Evolutionary conservation across 2,797 vertebrate species (phyloP).

Genomic region (Alcedo quadribrachys): DNA sequence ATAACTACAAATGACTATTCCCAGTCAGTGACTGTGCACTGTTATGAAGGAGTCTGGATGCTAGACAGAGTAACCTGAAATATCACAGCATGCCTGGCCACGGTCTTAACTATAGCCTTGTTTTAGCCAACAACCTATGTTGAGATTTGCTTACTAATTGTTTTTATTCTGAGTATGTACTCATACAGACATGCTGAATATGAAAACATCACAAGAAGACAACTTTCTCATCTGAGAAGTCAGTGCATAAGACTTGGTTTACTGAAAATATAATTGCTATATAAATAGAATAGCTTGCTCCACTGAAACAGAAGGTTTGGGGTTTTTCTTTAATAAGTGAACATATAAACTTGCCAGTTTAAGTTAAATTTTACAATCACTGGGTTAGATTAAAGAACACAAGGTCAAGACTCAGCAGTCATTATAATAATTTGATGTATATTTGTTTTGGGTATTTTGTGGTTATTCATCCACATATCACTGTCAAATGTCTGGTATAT

Average conservation of each 20-base stretch:
- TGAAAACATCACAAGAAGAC: not conserved
- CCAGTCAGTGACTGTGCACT: not conserved
- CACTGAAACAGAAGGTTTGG: not conserved
- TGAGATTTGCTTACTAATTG: not conserved
- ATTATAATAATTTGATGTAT: slow-evolving; percentile 8
- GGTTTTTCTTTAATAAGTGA: not conserved
- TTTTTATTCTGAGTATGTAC: not conserved
- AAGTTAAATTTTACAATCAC: not conserved
- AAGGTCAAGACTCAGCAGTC: not conserved
- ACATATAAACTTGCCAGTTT: not conserved
- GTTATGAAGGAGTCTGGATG: not conserved
- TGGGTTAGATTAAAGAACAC: not conserved
- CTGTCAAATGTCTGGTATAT: not conserved
- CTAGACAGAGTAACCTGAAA: not conserved
- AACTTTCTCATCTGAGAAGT: not conserved
- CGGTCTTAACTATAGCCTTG: not conserved
- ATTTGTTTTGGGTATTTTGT: slow-evolving; percentile 22
- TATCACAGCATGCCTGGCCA: not conserved
- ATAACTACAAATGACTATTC: not conserved
- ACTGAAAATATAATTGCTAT: not conserved
- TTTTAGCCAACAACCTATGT: not conserved
- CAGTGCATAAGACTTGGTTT: not conserved
- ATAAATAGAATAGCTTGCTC: slow-evolving; percentile 13
- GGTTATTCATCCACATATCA: not conserved
- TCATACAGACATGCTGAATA: not conserved